These are phyloP conservation scores for Reticulitermes speratus DNA, from an alignment of 1,140 invertebrate genomes.

Conservation along the genomic window DNA sequence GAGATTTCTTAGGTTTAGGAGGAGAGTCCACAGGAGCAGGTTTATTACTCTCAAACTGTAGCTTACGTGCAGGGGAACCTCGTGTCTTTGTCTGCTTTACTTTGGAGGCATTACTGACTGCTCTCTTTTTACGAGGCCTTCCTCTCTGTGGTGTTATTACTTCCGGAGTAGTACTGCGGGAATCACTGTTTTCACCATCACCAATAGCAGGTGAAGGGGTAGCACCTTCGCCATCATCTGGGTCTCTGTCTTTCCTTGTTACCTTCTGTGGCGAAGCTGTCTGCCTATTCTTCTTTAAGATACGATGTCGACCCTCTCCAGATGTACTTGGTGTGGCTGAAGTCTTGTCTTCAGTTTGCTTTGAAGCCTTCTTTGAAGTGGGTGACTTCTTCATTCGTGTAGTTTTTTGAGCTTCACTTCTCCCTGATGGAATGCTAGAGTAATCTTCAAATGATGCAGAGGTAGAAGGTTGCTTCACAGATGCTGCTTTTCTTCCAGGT, in stretches of 20 bases:
- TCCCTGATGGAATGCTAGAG: slow-evolving; percentile 7
- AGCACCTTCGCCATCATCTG: neutral
- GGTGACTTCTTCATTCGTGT: neutral
- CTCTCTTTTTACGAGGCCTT: slow-evolving; percentile 8
- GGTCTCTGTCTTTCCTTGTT: neutral
- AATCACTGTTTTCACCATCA: neutral
- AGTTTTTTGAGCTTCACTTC: neutral
- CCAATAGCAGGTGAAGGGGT: neutral
- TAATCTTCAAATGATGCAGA: slow-evolving; percentile 24
- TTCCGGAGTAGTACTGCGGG: neutral
- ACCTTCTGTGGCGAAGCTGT: neutral
- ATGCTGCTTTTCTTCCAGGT: slow-evolving; percentile 7
- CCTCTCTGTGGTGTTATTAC: neutral
- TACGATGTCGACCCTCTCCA: neutral
- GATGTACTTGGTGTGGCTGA: neutral
- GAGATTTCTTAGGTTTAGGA: neutral
- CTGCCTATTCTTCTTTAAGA: neutral
- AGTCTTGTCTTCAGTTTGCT: neutral
- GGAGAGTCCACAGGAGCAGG: neutral
- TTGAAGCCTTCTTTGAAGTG: neutral
- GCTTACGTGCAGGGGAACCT: neutral
- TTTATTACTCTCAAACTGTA: neutral
- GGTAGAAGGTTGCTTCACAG: neutral
- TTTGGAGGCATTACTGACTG: neutral
- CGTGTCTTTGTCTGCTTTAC: neutral